Percentiles rank a stretch among this genome's conserved stretches.
These are phyloP conservation scores for Yasuhikotakia modesta DNA, from an alignment of 2,797 vertebrate genomes.

Conservation along the genomic window DNA sequence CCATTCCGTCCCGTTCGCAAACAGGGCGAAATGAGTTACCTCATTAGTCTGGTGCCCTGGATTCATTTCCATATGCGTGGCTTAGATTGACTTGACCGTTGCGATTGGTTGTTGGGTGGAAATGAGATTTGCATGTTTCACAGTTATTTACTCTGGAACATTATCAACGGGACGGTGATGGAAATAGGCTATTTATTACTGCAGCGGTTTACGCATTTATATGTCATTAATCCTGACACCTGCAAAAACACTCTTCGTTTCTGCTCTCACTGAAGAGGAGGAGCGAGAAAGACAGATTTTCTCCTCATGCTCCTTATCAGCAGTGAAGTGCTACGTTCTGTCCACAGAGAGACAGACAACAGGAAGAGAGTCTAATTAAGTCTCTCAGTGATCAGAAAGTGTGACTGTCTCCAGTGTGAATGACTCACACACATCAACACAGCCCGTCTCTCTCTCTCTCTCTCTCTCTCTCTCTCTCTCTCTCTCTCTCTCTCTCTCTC, in stretches of 20 bases:
- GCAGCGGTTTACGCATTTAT: conserved; percentile 25
- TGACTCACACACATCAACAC: conserved; percentile 26
- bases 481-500: too few species aligned
- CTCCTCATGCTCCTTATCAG: conserved; percentile 46
- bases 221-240: conserved; percentile 37
- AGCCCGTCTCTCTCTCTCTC: not conserved
- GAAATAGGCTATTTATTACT: conserved; percentile 37
- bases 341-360: conserved; percentile 42
- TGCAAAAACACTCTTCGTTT: conserved; percentile 28
- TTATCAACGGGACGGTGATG: conserved; percentile 29
- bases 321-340: conserved; percentile 42
- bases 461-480: too few species aligned
- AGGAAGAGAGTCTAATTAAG: conserved; percentile 49
- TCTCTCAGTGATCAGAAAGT: conserved; percentile 42
- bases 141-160: conserved; percentile 26
- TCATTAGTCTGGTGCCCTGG: conserved; percentile 23
- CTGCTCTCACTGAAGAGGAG: not conserved
- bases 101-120: conserved; percentile 9
- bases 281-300: conserved; percentile 31
- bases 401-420: conserved; percentile 40
- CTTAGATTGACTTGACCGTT: conserved; percentile 11
- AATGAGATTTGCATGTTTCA: conserved; percentile 35
- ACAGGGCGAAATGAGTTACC: conserved; percentile 12
- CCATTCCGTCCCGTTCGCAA: not conserved
- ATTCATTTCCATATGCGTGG: conserved; percentile 16